These are phyloP conservation scores for Sphyrna mokarran DNA, from an alignment of 2,113 vertebrate species.

Conservation along the genomic window DNA sequence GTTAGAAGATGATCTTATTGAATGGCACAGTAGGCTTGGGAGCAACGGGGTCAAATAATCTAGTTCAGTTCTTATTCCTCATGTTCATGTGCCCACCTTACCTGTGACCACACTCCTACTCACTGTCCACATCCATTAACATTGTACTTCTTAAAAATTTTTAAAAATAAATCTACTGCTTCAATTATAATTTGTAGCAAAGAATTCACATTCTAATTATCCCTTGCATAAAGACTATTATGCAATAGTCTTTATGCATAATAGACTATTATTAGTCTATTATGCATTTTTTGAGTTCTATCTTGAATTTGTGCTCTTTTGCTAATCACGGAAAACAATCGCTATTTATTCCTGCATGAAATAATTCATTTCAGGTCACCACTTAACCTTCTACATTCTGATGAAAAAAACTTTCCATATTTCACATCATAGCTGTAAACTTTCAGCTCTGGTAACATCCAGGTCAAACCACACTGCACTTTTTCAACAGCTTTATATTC, in stretches of 20 bases:
- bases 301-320: not conserved
- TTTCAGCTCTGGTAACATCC: not conserved
- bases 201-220: not conserved
- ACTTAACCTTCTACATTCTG: not conserved
- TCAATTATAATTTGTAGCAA: not conserved
- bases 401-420: not conserved
- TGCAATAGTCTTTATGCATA: too few relatives aligned
- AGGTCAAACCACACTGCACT: not conserved
- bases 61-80: not conserved
- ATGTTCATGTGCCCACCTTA: not conserved
- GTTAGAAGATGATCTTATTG: too few relatives aligned
- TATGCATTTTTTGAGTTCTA: not conserved
- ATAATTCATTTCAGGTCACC: not conserved
- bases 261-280: too few relatives aligned
- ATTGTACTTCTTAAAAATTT: not conserved
- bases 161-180: not conserved
- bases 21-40: too few relatives aligned
- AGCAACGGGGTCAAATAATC: too few relatives aligned
- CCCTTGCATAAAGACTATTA: not conserved
- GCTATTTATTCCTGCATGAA: not conserved
- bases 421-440: not conserved
- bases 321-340: not conserved
- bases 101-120: not conserved
- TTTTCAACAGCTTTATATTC: not conserved
- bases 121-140: too few relatives aligned